Evolutionary conservation across 2,113 vertebrate species (phyloP).

Genomic region (Haemorhous mexicanus): DNA sequence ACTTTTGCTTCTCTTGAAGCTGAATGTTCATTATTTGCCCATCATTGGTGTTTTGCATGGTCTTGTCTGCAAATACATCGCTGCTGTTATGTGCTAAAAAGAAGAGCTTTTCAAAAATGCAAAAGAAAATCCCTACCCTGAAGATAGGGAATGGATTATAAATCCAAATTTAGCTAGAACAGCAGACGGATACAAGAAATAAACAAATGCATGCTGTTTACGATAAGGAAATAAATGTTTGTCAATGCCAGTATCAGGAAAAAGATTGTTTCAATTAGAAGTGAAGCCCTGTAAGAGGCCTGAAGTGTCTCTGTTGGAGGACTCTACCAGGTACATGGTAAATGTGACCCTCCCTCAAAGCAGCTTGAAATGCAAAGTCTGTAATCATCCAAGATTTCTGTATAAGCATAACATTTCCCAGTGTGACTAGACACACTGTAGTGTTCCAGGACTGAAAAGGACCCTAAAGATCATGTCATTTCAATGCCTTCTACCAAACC

Average conservation of each 20-base stretch:
- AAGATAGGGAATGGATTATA: neutral
- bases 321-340: neutral
- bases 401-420: neutral
- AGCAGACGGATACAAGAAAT: neutral
- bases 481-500: neutral
- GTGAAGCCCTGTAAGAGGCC: neutral
- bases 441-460: neutral
- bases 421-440: neutral
- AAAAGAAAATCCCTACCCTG: neutral
- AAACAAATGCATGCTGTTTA: neutral
- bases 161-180: neutral
- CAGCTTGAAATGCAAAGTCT: neutral
- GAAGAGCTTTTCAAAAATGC: neutral
- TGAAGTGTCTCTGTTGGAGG: neutral
- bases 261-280: neutral
- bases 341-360: rapidly evolving
- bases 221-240: neutral
- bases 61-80: neutral
- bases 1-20: neutral
- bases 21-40: neutral
- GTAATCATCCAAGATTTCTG: neutral
- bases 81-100: neutral
- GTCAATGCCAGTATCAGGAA: rapidly evolving
- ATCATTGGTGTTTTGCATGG: neutral
- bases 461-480: neutral